Conservation (phyloP, 1,140 invertebrate genomes). For the fruit fly (Drosophila melanogaster) region DNA sequence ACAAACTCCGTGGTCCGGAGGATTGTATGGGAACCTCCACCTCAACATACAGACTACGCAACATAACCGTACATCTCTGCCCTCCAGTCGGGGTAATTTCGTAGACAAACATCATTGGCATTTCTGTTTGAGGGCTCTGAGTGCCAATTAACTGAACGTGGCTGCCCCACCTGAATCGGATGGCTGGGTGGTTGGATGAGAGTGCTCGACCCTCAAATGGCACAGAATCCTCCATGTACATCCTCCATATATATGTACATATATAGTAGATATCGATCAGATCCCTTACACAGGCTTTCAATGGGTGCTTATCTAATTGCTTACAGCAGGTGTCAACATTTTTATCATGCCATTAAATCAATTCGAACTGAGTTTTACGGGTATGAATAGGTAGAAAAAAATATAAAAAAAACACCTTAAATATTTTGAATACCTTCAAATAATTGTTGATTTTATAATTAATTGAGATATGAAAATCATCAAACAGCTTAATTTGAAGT, state of each 20-base stretch:
- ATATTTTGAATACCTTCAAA: too few relatives aligned
- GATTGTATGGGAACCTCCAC: neutral
- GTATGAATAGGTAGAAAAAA: neutral
- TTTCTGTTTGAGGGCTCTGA: slow-evolving; percentile 54
- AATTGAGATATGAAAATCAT: neutral
- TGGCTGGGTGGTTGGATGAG: slow-evolving; percentile 1
- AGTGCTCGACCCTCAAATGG: neutral
- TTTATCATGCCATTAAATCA: neutral
- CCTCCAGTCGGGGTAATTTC: slow-evolving; percentile 39
- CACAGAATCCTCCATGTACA: neutral
- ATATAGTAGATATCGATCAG: slow-evolving; percentile 22
- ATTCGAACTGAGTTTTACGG: neutral
- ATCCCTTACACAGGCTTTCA: neutral
- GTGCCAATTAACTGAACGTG: slow-evolving; percentile 61
- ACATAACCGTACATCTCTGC: slow-evolving; percentile 4
- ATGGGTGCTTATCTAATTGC: slow-evolving; percentile 23
- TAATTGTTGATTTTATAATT: neutral
- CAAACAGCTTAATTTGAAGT: slow-evolving; percentile 24
- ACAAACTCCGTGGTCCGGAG: slow-evolving; percentile 5
- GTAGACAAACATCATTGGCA: slow-evolving; percentile 55
- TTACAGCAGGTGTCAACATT: neutral
- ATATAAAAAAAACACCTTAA: too few relatives aligned
- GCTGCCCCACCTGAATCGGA: slow-evolving; percentile 29
- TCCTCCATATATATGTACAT: neutral
- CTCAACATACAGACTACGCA: neutral